Base-by-base conservation (phyloP, 1,140 invertebrate species). In the Copidosoma floridanum region DNA sequence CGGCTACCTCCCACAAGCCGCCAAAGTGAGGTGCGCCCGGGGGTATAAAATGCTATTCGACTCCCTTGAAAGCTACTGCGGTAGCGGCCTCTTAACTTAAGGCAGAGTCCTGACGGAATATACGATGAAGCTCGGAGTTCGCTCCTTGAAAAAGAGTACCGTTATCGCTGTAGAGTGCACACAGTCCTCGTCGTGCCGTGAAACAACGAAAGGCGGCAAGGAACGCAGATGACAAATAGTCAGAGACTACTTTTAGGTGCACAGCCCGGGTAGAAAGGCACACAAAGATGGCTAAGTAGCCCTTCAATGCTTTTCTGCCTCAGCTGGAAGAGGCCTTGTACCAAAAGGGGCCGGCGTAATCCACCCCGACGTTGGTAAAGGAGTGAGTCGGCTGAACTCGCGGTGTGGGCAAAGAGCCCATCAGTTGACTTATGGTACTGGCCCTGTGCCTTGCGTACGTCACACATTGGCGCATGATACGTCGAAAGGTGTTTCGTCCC, bases 191-290 rank as follows among this genome's bases (percentile, higher is more conserved):
- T 14, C 66, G 29, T 10, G 56, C 3, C 12, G 63, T 57, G 50
- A 77, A 76, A 24, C 68, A 57, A 11, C 47, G 29, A 20, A 75
- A 63, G 5, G 69, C 58, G n/a, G 63, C 57, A n/a, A 78, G 14
- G 16, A 41, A 41, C 16, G 16, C 16, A 1, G 48, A 20, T 26
- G 7, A 18, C 11, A 38, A 23, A 29, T 29, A 32, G 11, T 46
- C 56, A 26, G 12, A 12, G 4, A 58, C 44, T 1, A 50, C 10
- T 50, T 59, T 27, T n/a, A 59, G 12, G 29, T 59, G 47, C 32
- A 59, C 35, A 1, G 20, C 47, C 3, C 27, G n/a, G 4, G 21
- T 43, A 2, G 6, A 16, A 6, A 60, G 37, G 20, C 57, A 60
- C 3, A 60, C 43, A 23, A 52, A 53, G 2, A 60, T 1, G 1